Evolutionary conservation across 2,888 invertebrate genomes (phyloP), one percentile per base, ranked within the genome.

Genomic region (Deroplatys truncata): DNA sequence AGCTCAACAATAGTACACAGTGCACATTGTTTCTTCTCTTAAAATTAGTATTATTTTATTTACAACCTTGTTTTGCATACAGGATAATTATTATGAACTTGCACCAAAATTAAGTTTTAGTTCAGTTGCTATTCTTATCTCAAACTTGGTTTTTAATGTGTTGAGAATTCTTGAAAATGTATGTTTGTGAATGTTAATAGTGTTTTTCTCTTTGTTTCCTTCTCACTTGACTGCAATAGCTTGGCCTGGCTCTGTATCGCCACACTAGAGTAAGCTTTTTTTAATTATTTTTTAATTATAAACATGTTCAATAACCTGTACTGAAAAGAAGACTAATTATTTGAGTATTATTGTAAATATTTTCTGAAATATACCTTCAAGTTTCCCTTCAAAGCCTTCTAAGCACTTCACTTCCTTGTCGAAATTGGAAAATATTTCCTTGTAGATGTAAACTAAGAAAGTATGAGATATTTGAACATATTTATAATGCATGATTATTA

Each of bases 231-330:
- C 92, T 92, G 91, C 91, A 92, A 91, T 92, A 93, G 93, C 92
- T 93, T 93, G 92, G 93, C 93, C 92, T 93, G 93, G 93, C 92
- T 93, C 92, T 93, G 93, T 92, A 93, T 93, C 92, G 93, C 93
- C 92, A 93, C 93, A 91, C 92, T 93, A 92, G 93, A 93, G 92
- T 93, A 92, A 93, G 92, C 91, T 91, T 85, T 43, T 88, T 88
- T 86, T 89, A 35, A 82, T 89, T 88, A 31, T 84, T 89, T 49
- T 91, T 84, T 84, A 88, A 85, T 89, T 91, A 28, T 35, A 85
- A 85, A 82, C 28, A 35, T 72, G 35, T 88, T 89, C 49, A 89
- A 82, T 84, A 83, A 88, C 88, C 85, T 88, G 31, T 20, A 25
- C 56, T 25, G 25, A 20, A 72, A 20, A 72, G 16, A 8, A n/a